These are phyloP conservation scores for Drosophila macrospina DNA, from an alignment of 2,888 invertebrate genomes.

Conservation along the genomic window DNA sequence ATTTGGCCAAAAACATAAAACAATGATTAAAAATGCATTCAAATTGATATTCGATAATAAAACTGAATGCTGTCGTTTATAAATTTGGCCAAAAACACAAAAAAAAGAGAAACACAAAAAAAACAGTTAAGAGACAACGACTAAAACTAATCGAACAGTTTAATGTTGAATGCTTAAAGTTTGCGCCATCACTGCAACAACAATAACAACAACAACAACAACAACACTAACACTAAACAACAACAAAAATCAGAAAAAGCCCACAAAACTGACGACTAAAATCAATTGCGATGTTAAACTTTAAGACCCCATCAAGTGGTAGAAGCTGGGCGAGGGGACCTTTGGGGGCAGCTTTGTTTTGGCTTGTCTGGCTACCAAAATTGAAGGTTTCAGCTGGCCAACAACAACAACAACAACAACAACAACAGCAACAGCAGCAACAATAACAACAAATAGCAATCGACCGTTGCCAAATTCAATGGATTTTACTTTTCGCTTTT, in stretches of 20 bases:
- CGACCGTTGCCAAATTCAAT: conserved; percentile 75
- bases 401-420: conserved; percentile 5
- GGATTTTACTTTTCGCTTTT: conserved; percentile 78
- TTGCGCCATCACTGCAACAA: conserved; percentile 64
- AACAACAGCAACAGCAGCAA: conserved; percentile 6
- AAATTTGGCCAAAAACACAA: conserved; percentile 49
- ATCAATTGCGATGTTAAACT: conserved; percentile 79
- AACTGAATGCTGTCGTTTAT: conserved; percentile 55
- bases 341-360: conserved; percentile 41
- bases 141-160: conserved; percentile 63
- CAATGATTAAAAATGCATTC: conserved; percentile 74
- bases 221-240: conserved; percentile 44
- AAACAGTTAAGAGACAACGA: conserved; percentile 32
- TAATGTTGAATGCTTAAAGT: conserved; percentile 62
- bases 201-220: conserved; percentile 33
- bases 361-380: conserved; percentile 66
- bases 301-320: conserved; percentile 64
- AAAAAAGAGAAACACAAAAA: neutral
- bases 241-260: conserved; percentile 73
- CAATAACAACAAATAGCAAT: conserved; percentile 47
- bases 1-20: conserved; percentile 61
- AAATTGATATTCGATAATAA: conserved; percentile 74
- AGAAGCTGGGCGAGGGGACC: conserved; percentile 7
- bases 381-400: conserved; percentile 72
- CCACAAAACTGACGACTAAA: conserved; percentile 80